phyloP scores from a whole-genome alignment of 2,797 vertebrate genomes.

The Gymnoscopelus braueri region DNA sequence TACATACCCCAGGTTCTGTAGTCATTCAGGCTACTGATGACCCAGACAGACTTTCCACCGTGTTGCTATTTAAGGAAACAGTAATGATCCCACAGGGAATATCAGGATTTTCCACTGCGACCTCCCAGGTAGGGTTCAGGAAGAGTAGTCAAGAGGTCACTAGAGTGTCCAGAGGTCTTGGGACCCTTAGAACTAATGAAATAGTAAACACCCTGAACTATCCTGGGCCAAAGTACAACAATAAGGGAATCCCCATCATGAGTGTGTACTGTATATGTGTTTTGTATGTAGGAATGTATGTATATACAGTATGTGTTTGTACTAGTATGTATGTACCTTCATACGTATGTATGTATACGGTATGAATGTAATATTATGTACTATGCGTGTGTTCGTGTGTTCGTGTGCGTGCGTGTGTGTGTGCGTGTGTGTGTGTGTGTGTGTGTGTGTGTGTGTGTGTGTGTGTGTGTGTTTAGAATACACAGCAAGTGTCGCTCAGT shows the following conservation, averaged over 20 bases:
- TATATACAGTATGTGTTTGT: too few relatives aligned
- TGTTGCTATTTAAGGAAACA: conserved; percentile 67
- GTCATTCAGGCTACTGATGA: conserved; percentile 10
- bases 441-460: neutral
- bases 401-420: neutral
- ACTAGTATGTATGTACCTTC: too few relatives aligned
- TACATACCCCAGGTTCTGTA: conserved; percentile 18
- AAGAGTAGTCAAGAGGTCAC: conserved; percentile 31
- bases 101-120: conserved; percentile 47
- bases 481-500: too few relatives aligned
- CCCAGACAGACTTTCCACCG: conserved; percentile 45
- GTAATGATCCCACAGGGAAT: conserved; percentile 44
- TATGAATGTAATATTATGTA: neutral
- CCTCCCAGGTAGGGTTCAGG: conserved; percentile 30
- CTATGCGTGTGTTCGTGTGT: neutral
- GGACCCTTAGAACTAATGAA: conserved; percentile 2
- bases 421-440: neutral
- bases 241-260: conserved; percentile 18
- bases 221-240: conserved; percentile 10
- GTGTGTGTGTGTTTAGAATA: too few relatives aligned
- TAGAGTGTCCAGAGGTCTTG: neutral
- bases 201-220: conserved; percentile 24
- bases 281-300: neutral
- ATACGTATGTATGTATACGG: too few relatives aligned
- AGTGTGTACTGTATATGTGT: neutral